Evolutionary conservation across 2,113 vertebrate genomes (phyloP), one percentile per base, ranked within the genome.

Genomic region (Tachysurus fulvidraco): DNA sequence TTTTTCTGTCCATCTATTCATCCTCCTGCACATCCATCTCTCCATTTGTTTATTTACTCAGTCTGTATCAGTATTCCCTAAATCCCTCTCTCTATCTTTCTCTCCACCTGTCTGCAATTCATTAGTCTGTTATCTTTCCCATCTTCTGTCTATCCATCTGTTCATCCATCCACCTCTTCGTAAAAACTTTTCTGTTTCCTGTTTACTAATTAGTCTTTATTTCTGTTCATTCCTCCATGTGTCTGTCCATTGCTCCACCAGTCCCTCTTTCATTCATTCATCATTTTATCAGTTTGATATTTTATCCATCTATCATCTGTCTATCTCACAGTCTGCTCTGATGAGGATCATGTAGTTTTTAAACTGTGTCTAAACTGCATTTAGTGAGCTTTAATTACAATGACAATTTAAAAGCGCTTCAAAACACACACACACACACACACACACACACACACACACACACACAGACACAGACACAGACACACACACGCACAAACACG

Each of bases 381-480:
- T 89, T 87, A 87, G 59, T 52, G 69, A 50, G 69, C 50, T 69
- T 87, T 85, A 87, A 79, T 59, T 67, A 80, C 69, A 73, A 80
- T 81, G 41, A 80, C 81, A 85, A 17, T 85, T 21, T 41, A 19
- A 73, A 73, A 44, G 36, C 44, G 69, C 17, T 41, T 73, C 36
- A 23, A 41, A 44, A 46, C 19, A 74, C 71, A 25, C 67, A 21
- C 36, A 41, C 36, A 13, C 30, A 71, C 67, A 71, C 67, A 44
- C 23, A 28, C 69, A 71, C 16, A 21, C 67, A 41, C 67, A 30
- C 28, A 19, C 65, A 36, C 65, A 36, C 65, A n/a, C 60, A 62
- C 60, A n/a, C 21, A 13, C 62, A n/a, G 25, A 16, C 11, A 67
- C 23, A 14, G 4, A 30, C 13, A 30, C 60, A 64, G 7, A 62